phyloP scores from a whole-genome alignment of 2,888 invertebrate genomes.

The Ypsolopha scabrella region DNA sequence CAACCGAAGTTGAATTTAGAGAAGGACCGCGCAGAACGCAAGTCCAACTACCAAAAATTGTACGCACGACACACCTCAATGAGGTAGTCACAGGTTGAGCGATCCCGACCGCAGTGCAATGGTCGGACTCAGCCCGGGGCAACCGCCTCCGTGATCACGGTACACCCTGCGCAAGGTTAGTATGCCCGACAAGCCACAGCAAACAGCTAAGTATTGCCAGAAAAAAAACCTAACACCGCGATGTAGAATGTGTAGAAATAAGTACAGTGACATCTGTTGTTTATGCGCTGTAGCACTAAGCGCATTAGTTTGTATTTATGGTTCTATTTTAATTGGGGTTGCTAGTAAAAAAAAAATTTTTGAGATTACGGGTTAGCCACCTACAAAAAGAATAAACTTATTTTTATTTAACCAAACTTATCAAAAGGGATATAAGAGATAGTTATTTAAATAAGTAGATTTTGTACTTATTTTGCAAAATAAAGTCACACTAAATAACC shows the following conservation, averaged over 20 bases:
- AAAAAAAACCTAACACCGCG: conserved; percentile 35
- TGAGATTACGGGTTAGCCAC: too few relatives aligned
- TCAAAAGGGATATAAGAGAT: too few relatives aligned
- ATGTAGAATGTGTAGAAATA: conserved; percentile 33
- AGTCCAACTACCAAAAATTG: conserved; percentile 75
- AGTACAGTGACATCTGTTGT: conserved; percentile 46
- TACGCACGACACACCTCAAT: conserved; percentile 70
- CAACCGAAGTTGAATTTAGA: too few relatives aligned
- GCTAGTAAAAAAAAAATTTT: conserved; percentile 4
- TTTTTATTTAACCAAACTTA: too few relatives aligned
- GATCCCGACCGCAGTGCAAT: conserved; percentile 75
- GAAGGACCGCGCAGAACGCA: conserved; percentile 72
- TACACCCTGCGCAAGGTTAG: conserved; percentile 82
- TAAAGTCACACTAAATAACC: too few relatives aligned
- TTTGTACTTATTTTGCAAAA: too few relatives aligned
- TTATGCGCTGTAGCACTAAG: not conserved
- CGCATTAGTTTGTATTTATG: too few relatives aligned
- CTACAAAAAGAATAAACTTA: too few relatives aligned
- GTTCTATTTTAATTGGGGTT: conserved; percentile 4
- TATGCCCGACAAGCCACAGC: conserved; percentile 26
- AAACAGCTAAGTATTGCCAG: conserved; percentile 22
- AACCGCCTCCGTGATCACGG: conserved; percentile 78
- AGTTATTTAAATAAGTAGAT: too few relatives aligned
- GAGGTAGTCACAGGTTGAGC: conserved; percentile 71
- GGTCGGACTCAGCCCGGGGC: conserved; percentile 73